Base-by-base conservation (phyloP, 1,140 invertebrate species). In the Oreohelix idahoensis region DNA sequence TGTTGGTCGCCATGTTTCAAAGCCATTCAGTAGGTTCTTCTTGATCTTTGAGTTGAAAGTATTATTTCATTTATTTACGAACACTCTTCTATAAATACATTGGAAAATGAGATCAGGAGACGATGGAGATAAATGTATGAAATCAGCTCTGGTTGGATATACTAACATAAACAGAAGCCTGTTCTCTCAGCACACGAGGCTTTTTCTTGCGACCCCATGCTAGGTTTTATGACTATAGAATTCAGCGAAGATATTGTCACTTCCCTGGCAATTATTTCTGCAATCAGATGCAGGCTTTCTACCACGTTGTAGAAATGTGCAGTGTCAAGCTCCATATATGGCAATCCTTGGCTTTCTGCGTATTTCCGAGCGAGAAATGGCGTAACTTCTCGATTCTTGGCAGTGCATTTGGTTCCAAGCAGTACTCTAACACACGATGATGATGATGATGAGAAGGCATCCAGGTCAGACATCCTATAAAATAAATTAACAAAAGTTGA, bases 251-350 rank as follows among this genome's bases (percentile, higher is more conserved):
- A 29, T 32, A 66, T 51, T 1, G 17, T 53, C 1, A 81, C 79
- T 11, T 81, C 79, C 45, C 13, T 42, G 8, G 45, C 53, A 53
- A 73, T 73, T 32, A 13, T 45, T 8, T 71, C 69, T 8, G 49
- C 79, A 39, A 81, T 23, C 10, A 49, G 69, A 42, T 73, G 51
- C 17, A 81, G 20, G 42, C 79, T 73, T 53, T 81, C 79, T 8
- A 81, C 45, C 38, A 81, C 45, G 79, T 81, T 81, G 45, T 73
- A 81, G 35, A 49, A 73, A 0, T 81, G 79, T 5, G 38, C n/a
- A 11, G 39, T 49, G 45, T 81, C 79, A 8, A 51, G 10, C 35
- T 81, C 79, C 79, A 73, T 81, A 51, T 81, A 81, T 15, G 79
- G 79, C 66, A 81, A 20, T n/a, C 4, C 69, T 29, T 69, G 66